A percentile compares a stretch with the other conserved stretches of the same genome.
These are phyloP conservation scores for Hyperoplus immaculatus DNA, from an alignment of 2,797 vertebrate species.

Conservation along the genomic window DNA sequence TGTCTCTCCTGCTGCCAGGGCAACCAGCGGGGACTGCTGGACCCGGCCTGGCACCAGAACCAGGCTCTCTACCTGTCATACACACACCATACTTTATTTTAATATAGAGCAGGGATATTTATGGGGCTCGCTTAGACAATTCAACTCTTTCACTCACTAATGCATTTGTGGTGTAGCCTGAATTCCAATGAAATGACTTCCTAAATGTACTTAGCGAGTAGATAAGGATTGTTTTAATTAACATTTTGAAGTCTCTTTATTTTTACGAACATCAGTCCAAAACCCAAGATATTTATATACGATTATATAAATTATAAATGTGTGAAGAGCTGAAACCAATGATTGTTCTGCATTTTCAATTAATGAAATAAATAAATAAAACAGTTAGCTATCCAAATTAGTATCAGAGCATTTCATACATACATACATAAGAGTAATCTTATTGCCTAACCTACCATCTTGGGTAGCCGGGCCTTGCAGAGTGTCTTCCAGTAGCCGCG, in stretches of 20 bases:
- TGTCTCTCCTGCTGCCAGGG: conserved; percentile 88
- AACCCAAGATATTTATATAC: neutral
- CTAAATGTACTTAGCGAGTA: neutral
- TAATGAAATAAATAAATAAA: neutral
- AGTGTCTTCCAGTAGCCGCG: conserved; percentile 89
- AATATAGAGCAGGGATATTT: neutral
- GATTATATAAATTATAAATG: neutral
- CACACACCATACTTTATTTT: neutral
- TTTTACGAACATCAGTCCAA: neutral
- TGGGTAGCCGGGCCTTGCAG: conserved; percentile 86
- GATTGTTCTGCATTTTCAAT: neutral
- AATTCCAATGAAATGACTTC: neutral
- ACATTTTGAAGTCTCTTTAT: neutral
- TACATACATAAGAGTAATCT: neutral
- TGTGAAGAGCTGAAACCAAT: neutral
- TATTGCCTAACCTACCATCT: conserved; percentile 85
- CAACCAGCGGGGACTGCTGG: conserved; percentile 80
- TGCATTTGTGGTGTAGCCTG: too few species aligned
- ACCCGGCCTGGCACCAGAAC: conserved; percentile 83
- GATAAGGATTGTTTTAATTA: neutral
- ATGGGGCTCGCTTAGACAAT: neutral
- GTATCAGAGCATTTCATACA: neutral
- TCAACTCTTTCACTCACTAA: neutral
- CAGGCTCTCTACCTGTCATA: conserved; percentile 66
- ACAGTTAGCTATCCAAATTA: neutral